Conservation (phyloP, 2,113 vertebrate species). For the Montifringilla adamsi region DNA sequence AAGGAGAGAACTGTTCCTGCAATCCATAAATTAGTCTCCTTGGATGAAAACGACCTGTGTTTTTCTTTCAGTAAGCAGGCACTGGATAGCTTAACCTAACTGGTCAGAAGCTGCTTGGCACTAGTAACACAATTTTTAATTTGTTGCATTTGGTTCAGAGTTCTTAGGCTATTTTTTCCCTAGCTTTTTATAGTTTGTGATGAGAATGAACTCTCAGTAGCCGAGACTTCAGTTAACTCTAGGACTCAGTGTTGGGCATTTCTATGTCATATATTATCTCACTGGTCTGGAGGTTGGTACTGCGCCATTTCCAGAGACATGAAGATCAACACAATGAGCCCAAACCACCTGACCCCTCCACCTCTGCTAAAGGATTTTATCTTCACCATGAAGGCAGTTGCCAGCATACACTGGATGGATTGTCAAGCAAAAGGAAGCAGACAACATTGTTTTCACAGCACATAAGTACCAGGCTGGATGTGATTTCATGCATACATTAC, state of each 20-base stretch:
- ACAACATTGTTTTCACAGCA: slow-evolving; percentile 35
- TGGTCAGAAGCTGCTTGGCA: background rate
- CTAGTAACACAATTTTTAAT: background rate
- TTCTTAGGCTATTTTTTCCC: background rate
- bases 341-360: background rate
- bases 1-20: background rate
- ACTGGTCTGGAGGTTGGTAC: background rate
- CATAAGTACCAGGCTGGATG: slow-evolving; percentile 31
- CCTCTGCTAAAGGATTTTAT: background rate
- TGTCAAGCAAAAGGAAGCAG: slow-evolving; percentile 21
- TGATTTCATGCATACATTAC: slow-evolving; percentile 60
- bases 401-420: background rate
- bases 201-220: background rate
- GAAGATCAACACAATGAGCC: background rate
- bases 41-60: background rate
- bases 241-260: background rate
- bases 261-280: background rate
- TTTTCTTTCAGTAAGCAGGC: background rate
- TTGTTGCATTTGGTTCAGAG: background rate
- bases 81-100: background rate
- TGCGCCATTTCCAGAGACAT: background rate
- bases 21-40: background rate
- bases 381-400: background rate
- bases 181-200: background rate
- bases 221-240: background rate